These are phyloP conservation scores for Halocynthia aurantium DNA, from an alignment of 23 tunicate genomes.

Conservation along the genomic window DNA sequence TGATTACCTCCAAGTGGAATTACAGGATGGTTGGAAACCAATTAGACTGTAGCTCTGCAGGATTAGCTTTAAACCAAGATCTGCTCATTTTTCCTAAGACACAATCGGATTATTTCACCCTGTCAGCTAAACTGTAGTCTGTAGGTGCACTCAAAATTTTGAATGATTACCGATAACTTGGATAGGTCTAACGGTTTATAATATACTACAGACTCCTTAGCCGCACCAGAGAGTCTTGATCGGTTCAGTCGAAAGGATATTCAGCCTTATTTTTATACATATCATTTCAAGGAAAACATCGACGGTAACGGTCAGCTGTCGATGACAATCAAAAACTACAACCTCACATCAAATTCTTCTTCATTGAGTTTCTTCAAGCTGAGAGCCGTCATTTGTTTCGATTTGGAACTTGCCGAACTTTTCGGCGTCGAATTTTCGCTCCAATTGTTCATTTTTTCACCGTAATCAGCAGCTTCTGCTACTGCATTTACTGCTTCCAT, in stretches of 20 bases:
- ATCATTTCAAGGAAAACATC: not conserved
- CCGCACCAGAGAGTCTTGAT: too few relatives aligned
- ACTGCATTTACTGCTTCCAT: constrained; percentile 14
- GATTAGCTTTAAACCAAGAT: too few relatives aligned
- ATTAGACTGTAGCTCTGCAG: too few relatives aligned
- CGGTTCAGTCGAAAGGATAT: not conserved
- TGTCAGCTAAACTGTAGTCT: too few relatives aligned
- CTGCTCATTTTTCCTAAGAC: too few relatives aligned
- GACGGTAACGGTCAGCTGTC: not conserved
- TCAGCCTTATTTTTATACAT: not conserved
- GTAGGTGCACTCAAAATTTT: too few relatives aligned
- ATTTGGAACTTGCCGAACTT: not conserved
- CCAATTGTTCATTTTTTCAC: not conserved
- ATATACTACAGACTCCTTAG: too few relatives aligned
- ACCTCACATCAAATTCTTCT: constrained; percentile 11
- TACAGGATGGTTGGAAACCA: too few relatives aligned
- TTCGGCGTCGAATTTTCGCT: constrained; percentile 22
- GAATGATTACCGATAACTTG: too few relatives aligned
- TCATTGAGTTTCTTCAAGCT: not conserved
- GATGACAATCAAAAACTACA: not conserved
- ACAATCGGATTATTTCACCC: too few relatives aligned
- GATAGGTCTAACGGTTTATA: too few relatives aligned
- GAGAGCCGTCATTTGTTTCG: not conserved
- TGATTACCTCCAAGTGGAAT: too few relatives aligned
- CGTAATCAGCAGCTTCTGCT: constrained; percentile 11